phyloP scores from a whole-genome alignment of 2,888 invertebrate species.

The Cylindroiulus punctatus region DNA sequence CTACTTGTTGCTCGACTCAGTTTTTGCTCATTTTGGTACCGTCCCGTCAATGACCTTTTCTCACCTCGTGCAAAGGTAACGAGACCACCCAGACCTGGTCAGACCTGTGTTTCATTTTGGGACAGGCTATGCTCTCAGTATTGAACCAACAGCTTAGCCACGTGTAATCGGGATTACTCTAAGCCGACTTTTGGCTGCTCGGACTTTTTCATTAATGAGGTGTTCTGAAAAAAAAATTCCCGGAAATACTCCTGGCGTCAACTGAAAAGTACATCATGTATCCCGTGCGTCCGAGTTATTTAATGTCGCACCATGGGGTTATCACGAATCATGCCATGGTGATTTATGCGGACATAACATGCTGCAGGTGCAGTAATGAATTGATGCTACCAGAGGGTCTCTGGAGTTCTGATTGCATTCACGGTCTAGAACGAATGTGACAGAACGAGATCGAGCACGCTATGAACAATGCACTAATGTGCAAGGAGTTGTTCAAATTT shows the following conservation, averaged over 20 bases:
- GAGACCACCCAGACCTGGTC: constrained; percentile 22
- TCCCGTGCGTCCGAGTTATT: background rate
- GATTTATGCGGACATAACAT: background rate
- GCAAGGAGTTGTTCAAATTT: too few species aligned
- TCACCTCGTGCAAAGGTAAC: background rate
- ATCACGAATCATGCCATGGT: constrained; percentile 13
- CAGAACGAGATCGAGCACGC: too few species aligned
- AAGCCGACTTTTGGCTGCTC: constrained; percentile 6
- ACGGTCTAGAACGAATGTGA: too few species aligned
- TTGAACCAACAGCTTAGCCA: background rate
- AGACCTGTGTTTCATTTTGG: background rate
- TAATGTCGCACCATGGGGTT: constrained; percentile 33
- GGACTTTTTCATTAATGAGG: background rate
- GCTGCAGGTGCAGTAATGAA: background rate
- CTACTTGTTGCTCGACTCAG: constrained; percentile 42
- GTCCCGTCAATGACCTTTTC: constrained; percentile 34
- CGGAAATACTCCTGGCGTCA: background rate
- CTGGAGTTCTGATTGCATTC: too few species aligned
- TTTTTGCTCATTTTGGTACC: constrained; percentile 8
- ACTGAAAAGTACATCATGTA: background rate
- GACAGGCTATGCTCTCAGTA: background rate
- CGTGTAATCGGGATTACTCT: constrained; percentile 10
- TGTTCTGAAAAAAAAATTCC: constrained; percentile 1
- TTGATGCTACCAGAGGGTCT: too few species aligned
- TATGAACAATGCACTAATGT: too few species aligned